Evolutionary conservation across 2,797 vertebrate genomes (phyloP), one percentile per base, ranked within the genome.

Genomic region (Oreochromis grahami): DNA sequence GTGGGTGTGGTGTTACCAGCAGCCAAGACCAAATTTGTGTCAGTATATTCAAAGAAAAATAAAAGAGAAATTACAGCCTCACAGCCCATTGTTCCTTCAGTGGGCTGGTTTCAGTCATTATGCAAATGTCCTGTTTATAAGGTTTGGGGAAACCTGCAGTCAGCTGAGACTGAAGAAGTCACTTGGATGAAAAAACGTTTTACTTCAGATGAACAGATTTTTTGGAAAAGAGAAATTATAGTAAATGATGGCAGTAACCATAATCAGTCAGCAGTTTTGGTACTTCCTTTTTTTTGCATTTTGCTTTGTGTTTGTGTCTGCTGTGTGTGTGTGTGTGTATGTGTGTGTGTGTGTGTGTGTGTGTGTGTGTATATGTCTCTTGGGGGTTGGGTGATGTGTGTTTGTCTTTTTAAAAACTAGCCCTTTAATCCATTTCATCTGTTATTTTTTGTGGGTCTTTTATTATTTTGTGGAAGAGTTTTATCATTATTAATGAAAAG

Each of bases 1-100:
- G 79, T 78, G 85, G 88, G 79, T 84, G 90, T 82, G 84, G 86
- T 84, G 81, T 60, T 29, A 48, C 43, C 55, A 68, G 34, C 63
- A 60, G 58, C 29, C 77, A 63, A 21, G 19, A 34, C 8, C 45
- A 29, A 45, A 12, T 24, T 19, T 72, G 41, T 48, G 41, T 29
- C 68, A 15, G 4, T 72, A 6, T 48, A 48, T 29, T 29, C 3
- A 45, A 45, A 45, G 10, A 45, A 11, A 72, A 72, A 15, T 17
- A 43, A n/a, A 36, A 26, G 0, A 43, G 8, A 45, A 45, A 70
- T 15, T 4, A 26, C n/a, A n/a, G n/a, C n/a, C n/a, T n/a, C n/a
- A n/a, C n/a, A n/a, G n/a, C n/a, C n/a, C n/a, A n/a, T n/a, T n/a
- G n/a, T n/a, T n/a, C n/a, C n/a, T n/a, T n/a, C n/a, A n/a, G n/a